A percentile compares a stretch with the other conserved stretches of the same genome.
Evolutionary conservation across 1,140 invertebrate genomes (phyloP).

Genomic region (Neodiprion pinetum): DNA sequence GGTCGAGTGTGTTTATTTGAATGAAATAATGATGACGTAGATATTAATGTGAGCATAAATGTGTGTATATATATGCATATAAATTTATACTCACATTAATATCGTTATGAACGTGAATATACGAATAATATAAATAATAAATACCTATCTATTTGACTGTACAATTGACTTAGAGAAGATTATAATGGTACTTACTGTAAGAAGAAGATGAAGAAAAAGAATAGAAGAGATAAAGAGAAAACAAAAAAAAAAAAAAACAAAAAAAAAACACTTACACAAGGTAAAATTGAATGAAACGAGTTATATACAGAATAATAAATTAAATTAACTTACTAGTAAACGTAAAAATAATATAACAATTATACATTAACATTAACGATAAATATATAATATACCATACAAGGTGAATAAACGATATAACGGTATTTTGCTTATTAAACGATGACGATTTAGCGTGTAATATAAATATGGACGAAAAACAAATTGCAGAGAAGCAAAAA

Average conservation of each 20-base stretch:
- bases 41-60: conserved; percentile 10
- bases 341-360: conserved; percentile 18
- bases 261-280: too few species aligned
- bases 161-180: conserved; percentile 15
- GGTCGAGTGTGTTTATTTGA: too few species aligned
- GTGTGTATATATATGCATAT: conserved; percentile 24
- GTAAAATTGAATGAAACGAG: too few species aligned
- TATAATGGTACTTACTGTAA: conserved; percentile 21
- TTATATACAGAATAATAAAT: too few species aligned
- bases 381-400: too few species aligned
- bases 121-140: conserved; percentile 12
- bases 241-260: too few species aligned
- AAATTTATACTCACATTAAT: conserved; percentile 8
- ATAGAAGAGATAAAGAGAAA: conserved; percentile 26
- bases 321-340: conserved; percentile 12
- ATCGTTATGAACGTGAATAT: not conserved
- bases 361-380: too few species aligned
- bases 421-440: too few species aligned
- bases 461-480: conserved; percentile 41
- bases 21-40: conserved; percentile 14
- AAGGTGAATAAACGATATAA: too few species aligned
- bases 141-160: not conserved
- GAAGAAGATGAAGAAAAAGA: conserved; percentile 22
- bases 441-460: conserved; percentile 18
- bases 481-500: conserved; percentile 36